A percentile compares a stretch with the other conserved stretches of the same genome.
These are phyloP conservation scores for Agonum fuliginosum DNA, from an alignment of 2,888 invertebrate species.

Conservation along the genomic window DNA sequence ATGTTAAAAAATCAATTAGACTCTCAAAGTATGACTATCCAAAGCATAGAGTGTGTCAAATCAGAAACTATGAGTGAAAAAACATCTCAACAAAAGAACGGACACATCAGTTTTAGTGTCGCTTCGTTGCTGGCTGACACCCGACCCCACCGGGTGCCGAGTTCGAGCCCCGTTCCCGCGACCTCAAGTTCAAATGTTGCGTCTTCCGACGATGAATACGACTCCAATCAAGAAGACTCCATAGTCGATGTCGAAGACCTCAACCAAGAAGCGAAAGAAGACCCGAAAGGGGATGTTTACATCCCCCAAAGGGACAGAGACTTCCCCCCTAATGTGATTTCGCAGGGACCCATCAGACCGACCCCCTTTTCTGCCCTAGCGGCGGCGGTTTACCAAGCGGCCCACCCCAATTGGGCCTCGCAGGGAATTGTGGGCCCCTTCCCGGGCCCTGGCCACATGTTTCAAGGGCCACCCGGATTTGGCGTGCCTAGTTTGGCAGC, in stretches of 20 bases:
- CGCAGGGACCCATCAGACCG: constrained; percentile 82
- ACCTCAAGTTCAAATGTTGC: constrained; percentile 71
- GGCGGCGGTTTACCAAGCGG: constrained; percentile 78
- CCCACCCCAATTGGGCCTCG: constrained; percentile 75
- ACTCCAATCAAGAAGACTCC: constrained; percentile 82
- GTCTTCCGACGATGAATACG: constrained; percentile 80
- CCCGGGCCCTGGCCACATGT: constrained; percentile 77
- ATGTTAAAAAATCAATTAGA: constrained; percentile 79
- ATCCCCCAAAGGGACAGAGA: constrained; percentile 65
- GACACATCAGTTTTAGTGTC: constrained; percentile 89
- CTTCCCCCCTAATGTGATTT: constrained; percentile 66
- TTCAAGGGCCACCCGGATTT: constrained; percentile 78
- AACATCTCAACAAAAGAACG: constrained; percentile 73
- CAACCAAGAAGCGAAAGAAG: constrained; percentile 72
- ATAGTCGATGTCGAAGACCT: constrained; percentile 88
- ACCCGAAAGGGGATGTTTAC: constrained; percentile 61
- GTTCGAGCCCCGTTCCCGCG: constrained; percentile 74
- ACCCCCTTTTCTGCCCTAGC: constrained; percentile 85
- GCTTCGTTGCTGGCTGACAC: constrained; percentile 91
- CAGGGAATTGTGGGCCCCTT: constrained; percentile 77
- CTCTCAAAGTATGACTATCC: constrained; percentile 82
- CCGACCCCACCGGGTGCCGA: constrained; percentile 78
- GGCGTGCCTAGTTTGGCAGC: constrained; percentile 71
- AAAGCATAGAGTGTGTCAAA: constrained; percentile 73
- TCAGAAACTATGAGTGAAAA: constrained; percentile 68